Evolutionary conservation across 2,797 vertebrate species (phyloP).

Genomic region (Myoxocephalus aenaeus): DNA sequence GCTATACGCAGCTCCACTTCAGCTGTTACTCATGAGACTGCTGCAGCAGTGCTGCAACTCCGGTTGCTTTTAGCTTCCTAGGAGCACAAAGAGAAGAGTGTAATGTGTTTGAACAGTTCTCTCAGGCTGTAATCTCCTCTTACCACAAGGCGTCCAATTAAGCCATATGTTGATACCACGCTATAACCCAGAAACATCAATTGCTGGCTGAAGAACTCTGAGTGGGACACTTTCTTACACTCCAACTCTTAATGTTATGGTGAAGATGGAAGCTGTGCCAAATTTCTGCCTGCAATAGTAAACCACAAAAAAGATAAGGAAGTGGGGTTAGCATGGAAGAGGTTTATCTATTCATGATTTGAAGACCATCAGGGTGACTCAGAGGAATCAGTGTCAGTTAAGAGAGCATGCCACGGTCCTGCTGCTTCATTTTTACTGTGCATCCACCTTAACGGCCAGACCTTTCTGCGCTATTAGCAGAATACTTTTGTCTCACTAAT

Average conservation of each 20-base stretch:
- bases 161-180: conserved; percentile 60
- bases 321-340: conserved; percentile 41
- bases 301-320: conserved; percentile 44
- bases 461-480: conserved; percentile 6
- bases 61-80: conserved; percentile 64
- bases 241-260: conserved; percentile 34
- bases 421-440: conserved; percentile 2
- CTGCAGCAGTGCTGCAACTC: conserved; percentile 50
- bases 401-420: background rate
- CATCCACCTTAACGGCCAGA: conserved; percentile 1
- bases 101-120: conserved; percentile 73
- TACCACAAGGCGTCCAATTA: conserved; percentile 73
- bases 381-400: conserved; percentile 3
- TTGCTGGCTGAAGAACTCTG: conserved; percentile 57
- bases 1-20: conserved; percentile 40
- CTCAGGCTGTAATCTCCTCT: conserved; percentile 71
- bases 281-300: conserved; percentile 33
- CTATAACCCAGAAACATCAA: conserved; percentile 66
- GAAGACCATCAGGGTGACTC: conserved; percentile 19
- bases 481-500: conserved; percentile 1
- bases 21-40: conserved; percentile 50
- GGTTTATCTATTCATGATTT: conserved; percentile 34
- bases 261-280: conserved; percentile 26
- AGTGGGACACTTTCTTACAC: conserved; percentile 46
- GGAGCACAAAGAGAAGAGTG: conserved; percentile 53